phyloP scores from a whole-genome alignment of 2,113 vertebrate species.

The Cathartes aura region DNA sequence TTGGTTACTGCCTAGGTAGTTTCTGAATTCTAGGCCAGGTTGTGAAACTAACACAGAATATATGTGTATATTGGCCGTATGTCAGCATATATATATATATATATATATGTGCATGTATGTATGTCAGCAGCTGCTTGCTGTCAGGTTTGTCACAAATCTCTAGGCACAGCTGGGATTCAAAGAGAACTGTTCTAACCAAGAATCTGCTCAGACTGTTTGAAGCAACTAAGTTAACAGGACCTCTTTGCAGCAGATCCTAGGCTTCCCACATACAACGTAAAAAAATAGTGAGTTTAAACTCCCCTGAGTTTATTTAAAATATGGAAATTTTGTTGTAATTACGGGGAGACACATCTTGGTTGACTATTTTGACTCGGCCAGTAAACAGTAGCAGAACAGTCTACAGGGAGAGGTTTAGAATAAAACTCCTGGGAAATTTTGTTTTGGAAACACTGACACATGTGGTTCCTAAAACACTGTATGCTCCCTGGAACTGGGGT shows the following conservation, averaged over 20 bases:
- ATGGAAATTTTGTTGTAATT: not conserved
- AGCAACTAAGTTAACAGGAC: not conserved
- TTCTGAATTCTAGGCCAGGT: not conserved
- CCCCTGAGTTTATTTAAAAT: not conserved
- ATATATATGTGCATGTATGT: no score
- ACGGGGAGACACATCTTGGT: not conserved
- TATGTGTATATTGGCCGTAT: not conserved
- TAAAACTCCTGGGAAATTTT: not conserved
- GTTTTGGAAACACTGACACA: constrained; percentile 21
- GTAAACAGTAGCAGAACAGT: not conserved
- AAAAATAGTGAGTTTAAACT: not conserved
- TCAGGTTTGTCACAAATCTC: not conserved
- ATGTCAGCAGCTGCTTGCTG: not conserved
- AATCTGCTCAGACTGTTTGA: not conserved
- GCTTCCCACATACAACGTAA: not conserved
- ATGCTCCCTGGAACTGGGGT: not conserved
- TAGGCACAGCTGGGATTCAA: not conserved
- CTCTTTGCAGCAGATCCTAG: not conserved
- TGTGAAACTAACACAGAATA: not conserved
- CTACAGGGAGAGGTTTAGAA: not conserved
- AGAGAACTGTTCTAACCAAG: not conserved
- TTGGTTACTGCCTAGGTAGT: not conserved
- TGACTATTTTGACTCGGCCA: not conserved
- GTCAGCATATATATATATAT: not conserved
- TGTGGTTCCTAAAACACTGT: not conserved